phyloP scores from a whole-genome alignment of 2,113 vertebrate genomes.

The Hydropotes inermis region DNA sequence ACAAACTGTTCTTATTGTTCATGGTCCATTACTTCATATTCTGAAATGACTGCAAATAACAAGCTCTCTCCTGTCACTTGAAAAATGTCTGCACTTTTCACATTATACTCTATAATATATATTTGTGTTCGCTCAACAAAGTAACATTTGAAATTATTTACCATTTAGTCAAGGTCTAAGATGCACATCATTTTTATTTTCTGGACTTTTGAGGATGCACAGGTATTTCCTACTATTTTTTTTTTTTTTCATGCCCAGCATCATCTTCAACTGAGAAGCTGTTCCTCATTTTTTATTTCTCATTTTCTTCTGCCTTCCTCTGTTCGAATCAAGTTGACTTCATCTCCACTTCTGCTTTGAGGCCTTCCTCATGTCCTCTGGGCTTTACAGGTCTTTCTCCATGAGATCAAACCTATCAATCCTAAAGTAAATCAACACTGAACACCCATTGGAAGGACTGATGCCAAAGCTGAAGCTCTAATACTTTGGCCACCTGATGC shows the following conservation, averaged over 20 bases:
- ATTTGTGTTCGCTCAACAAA: not conserved
- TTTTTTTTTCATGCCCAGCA: not conserved
- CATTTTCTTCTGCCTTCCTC: not conserved
- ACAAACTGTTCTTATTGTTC: not conserved
- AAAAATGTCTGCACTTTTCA: not conserved
- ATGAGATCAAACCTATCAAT: not conserved
- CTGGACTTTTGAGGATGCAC: not conserved
- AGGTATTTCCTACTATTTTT: not conserved
- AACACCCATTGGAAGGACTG: not conserved
- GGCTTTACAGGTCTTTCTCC: not conserved
- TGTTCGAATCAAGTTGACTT: not conserved
- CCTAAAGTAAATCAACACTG: not conserved
- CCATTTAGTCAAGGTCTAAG: not conserved
- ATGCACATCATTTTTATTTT: not conserved
- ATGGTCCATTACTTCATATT: not conserved
- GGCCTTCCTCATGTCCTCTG: not conserved
- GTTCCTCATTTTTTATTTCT: not conserved
- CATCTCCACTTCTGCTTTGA: not conserved
- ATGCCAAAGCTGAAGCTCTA: not conserved
- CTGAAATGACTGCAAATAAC: not conserved
- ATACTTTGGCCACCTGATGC: not conserved
- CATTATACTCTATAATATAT: not conserved
- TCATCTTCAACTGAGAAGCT: not conserved
- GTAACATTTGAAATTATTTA: not conserved
- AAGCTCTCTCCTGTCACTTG: not conserved